Conservation (phyloP, 2,797 vertebrate genomes). For the Aulostomus chinensis region DNA sequence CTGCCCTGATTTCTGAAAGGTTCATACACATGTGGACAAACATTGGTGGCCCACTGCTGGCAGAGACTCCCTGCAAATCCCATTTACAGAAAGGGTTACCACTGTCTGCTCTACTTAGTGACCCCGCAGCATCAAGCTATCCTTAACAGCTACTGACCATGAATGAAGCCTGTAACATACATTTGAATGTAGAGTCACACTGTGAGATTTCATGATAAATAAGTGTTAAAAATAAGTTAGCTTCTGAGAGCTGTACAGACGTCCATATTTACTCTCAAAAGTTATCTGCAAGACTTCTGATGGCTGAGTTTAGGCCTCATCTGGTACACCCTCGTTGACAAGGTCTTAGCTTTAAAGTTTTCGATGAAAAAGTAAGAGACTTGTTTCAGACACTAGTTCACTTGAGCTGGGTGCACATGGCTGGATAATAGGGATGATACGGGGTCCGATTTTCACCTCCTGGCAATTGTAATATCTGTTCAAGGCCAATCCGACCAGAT, state of each 20-base stretch:
- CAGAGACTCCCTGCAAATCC: slow-evolving; percentile 57
- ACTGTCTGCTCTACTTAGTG: slow-evolving; percentile 68
- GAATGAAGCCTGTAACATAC: slow-evolving; percentile 1
- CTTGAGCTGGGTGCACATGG: too few species aligned
- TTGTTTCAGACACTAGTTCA: too few species aligned
- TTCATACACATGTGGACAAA: slow-evolving; percentile 76
- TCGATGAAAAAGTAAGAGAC: too few species aligned
- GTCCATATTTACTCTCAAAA: slow-evolving; percentile 37
- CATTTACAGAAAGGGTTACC: slow-evolving; percentile 60
- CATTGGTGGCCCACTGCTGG: slow-evolving; percentile 73
- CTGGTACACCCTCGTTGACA: too few species aligned
- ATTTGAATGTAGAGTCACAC: slow-evolving; percentile 26
- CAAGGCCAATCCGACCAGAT: too few species aligned
- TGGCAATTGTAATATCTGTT: too few species aligned
- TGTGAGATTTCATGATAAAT: slow-evolving; percentile 62
- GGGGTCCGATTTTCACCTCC: too few species aligned
- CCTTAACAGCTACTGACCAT: slow-evolving; percentile 29
- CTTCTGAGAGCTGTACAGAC: slow-evolving; percentile 25
- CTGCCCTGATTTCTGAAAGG: slow-evolving; percentile 52
- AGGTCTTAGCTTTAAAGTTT: too few species aligned
- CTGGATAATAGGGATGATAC: too few species aligned
- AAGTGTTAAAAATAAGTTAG: slow-evolving; percentile 37
- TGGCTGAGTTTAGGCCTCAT: background rate
- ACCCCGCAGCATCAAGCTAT: slow-evolving; percentile 30
- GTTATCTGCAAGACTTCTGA: slow-evolving; percentile 11